phyloP scores from a whole-genome alignment of 2,888 invertebrate genomes.

The Melolontha melolontha region DNA sequence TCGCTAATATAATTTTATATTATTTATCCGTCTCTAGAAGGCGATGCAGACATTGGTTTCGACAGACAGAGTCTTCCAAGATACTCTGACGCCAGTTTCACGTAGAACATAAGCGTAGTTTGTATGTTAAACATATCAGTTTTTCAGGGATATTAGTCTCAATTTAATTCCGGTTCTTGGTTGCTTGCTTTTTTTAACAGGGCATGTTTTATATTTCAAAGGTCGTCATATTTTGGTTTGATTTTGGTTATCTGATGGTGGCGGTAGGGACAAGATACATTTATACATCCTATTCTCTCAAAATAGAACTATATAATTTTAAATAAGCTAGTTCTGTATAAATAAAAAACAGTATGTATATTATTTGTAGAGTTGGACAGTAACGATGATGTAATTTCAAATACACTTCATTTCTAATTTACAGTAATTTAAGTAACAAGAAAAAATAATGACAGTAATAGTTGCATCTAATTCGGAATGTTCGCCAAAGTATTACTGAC shows the following conservation, averaged over 20 bases:
- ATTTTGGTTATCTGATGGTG: no score
- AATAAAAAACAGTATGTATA: no score
- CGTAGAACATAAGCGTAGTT: constrained; percentile 36
- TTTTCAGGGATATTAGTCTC: constrained; percentile 4
- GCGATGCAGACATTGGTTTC: constrained; percentile 13
- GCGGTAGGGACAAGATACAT: no score
- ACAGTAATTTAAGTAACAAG: no score
- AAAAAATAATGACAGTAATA: no score
- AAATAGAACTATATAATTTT: no score
- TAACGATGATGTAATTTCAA: no score
- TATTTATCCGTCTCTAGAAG: constrained; percentile 22
- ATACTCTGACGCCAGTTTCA: constrained; percentile 31
- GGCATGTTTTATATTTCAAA: constrained; percentile 5
- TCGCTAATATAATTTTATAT: constrained; percentile 17
- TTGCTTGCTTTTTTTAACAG: constrained; percentile 1
- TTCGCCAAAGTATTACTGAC: no score
- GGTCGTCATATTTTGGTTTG: background rate
- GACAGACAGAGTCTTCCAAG: constrained; percentile 17
- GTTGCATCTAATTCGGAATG: no score
- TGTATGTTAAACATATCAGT: constrained; percentile 28
- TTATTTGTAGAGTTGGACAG: background rate
- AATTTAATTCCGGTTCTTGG: constrained; percentile 1
- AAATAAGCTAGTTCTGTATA: background rate
- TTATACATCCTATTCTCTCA: no score
- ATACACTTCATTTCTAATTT: no score